Conservation (phyloP, 2,113 vertebrate genomes). For the Sinocyclocheilus maitianheensis region DNA sequence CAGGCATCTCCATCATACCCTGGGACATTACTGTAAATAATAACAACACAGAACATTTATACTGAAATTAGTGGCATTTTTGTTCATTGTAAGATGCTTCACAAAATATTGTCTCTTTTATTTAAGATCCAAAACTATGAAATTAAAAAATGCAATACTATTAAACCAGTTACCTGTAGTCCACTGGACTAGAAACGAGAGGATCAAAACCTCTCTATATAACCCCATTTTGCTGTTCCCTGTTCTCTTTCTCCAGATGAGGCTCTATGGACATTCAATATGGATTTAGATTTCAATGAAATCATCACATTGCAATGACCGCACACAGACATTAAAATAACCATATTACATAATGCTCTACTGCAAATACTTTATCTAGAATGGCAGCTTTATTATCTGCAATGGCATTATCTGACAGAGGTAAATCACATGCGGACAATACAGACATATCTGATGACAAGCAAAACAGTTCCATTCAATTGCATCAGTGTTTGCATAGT, state of each 20-base stretch:
- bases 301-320: not conserved
- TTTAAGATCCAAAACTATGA: not conserved
- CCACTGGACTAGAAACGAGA: constrained; percentile 17
- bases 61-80: not conserved
- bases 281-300: not conserved
- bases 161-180: constrained; percentile 37
- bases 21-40: constrained; percentile 42
- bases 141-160: not conserved
- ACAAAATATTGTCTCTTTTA: not conserved
- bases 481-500: not conserved
- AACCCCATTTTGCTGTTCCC: constrained; percentile 22
- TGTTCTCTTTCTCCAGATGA: not conserved
- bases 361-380: not conserved
- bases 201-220: constrained; percentile 20
- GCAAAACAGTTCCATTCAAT: not conserved
- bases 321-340: not conserved
- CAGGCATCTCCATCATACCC: not conserved
- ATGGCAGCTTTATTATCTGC: not conserved
- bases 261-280: not conserved
- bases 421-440: not conserved
- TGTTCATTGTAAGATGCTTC: not conserved
- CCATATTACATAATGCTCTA: not conserved
- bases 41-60: not conserved
- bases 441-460: not conserved
- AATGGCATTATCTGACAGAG: not conserved